phyloP scores from a whole-genome alignment of 2,888 invertebrate species.

The Sphaerophoria rueppellii region DNA sequence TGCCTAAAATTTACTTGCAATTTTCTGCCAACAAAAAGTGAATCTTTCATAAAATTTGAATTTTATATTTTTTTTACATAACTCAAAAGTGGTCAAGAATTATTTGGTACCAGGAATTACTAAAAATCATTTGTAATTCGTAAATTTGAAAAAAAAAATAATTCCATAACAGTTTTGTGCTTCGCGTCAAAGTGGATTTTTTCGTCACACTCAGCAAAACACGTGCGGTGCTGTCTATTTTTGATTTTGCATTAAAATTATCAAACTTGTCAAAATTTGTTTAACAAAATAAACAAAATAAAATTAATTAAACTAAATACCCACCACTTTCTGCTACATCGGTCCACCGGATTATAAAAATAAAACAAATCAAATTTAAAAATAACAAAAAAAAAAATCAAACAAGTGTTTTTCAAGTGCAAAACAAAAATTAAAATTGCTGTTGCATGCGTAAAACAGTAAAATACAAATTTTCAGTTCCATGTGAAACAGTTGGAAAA shows the following conservation, averaged over 20 bases:
- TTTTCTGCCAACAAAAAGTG: conserved; percentile 8
- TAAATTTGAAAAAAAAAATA: neutral
- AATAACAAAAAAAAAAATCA: conserved; percentile 33
- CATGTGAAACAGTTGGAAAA: conserved; percentile 37
- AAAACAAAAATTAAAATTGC: conserved; percentile 16
- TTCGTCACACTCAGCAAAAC: neutral
- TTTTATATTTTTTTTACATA: conserved; percentile 6
- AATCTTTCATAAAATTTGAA: conserved; percentile 22
- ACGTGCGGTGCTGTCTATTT: conserved; percentile 56
- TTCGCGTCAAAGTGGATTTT: conserved; percentile 46
- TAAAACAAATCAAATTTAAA: conserved; percentile 7
- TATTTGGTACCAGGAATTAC: neutral
- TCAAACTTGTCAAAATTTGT: conserved; percentile 33
- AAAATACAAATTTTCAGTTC: conserved; percentile 9
- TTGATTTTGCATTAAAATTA: conserved; percentile 1
- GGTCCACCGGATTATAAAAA: conserved; percentile 51
- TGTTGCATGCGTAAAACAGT: conserved; percentile 37
- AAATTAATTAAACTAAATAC: conserved; percentile 25
- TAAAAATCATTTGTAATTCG: conserved; percentile 1
- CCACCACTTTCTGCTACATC: conserved; percentile 32
- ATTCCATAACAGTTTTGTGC: conserved; percentile 35
- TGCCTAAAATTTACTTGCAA: conserved; percentile 39
- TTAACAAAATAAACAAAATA: conserved; percentile 34
- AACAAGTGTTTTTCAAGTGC: conserved; percentile 31
- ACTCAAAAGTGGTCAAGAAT: conserved; percentile 9